Conservation (phyloP, 2,113 vertebrate genomes). For the Austrofundulus limnaeus region DNA sequence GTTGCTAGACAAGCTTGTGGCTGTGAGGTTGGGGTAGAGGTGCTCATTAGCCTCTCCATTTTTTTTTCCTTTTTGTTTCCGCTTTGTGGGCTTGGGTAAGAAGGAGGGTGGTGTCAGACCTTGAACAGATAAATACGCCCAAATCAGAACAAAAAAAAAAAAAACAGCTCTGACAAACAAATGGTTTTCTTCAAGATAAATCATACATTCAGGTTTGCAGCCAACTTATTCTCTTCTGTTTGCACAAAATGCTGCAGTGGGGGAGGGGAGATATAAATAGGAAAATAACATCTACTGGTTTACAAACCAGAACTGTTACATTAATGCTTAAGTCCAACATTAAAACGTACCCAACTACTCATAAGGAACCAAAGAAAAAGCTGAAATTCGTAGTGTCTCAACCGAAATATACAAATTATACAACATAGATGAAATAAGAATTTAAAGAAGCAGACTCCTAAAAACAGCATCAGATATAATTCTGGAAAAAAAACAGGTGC, state of each 20-base stretch:
- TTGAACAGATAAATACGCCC: slow-evolving; percentile 1
- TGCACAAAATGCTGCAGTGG: slow-evolving; percentile 1
- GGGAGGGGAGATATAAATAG: neutral
- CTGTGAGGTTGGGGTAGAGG: slow-evolving; percentile 4
- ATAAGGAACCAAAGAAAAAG: neutral
- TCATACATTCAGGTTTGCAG: neutral
- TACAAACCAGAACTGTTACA: neutral
- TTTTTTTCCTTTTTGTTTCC: neutral
- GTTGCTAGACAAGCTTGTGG: slow-evolving; percentile 30
- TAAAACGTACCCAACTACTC: too few relatives aligned
- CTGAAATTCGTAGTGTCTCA: neutral
- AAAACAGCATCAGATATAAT: too few relatives aligned
- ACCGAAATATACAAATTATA: neutral
- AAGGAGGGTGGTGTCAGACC: neutral
- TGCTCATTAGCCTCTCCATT: slow-evolving; percentile 11
- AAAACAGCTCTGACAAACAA: neutral
- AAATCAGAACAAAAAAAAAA: neutral
- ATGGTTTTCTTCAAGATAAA: neutral
- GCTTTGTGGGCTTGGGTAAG: slow-evolving; percentile 5
- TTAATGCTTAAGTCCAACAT: neutral
- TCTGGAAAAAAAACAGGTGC: too few relatives aligned
- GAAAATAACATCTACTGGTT: neutral
- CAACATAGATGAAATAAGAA: too few relatives aligned
- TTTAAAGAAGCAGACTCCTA: too few relatives aligned
- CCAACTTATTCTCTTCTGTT: neutral